Evolutionary conservation across 2,113 vertebrate genomes (phyloP).

Genomic region (Podocnemis expansa): DNA sequence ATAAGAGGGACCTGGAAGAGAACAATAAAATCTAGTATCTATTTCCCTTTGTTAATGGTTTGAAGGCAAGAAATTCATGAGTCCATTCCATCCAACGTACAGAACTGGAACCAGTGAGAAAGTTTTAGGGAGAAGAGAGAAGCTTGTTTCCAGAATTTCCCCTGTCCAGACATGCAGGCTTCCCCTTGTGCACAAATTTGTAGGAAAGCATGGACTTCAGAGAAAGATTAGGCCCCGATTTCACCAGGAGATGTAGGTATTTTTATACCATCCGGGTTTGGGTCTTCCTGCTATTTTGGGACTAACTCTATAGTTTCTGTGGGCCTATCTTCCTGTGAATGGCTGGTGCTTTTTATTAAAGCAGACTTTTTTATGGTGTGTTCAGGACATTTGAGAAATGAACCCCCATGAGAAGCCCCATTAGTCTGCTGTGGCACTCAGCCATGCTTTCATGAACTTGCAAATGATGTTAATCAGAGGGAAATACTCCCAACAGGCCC

Average conservation of each 20-base stretch:
- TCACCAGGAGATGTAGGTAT: not conserved
- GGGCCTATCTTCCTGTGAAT: not conserved
- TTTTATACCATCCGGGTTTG: not conserved
- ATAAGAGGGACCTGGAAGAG: not conserved
- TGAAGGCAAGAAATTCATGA: not conserved
- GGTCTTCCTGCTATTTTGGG: not conserved
- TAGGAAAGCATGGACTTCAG: not conserved
- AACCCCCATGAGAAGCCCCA: not conserved
- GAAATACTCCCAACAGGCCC: conserved; percentile 23
- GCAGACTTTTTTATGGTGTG: not conserved
- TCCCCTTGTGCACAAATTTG: not conserved
- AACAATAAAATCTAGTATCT: not conserved
- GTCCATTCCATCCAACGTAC: not conserved
- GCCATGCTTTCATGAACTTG: conserved; percentile 25
- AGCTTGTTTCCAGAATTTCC: not conserved
- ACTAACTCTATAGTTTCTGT: not conserved
- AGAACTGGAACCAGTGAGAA: not conserved
- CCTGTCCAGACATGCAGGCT: not conserved
- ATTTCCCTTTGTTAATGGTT: not conserved
- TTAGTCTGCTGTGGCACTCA: not conserved
- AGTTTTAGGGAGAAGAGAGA: not conserved
- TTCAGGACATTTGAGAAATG: not conserved
- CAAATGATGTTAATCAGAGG: not conserved
- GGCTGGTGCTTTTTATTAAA: not conserved
- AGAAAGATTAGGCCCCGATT: not conserved